phyloP scores from a whole-genome alignment of 23 tunicate genomes.

The Botrylloides violaceus region DNA sequence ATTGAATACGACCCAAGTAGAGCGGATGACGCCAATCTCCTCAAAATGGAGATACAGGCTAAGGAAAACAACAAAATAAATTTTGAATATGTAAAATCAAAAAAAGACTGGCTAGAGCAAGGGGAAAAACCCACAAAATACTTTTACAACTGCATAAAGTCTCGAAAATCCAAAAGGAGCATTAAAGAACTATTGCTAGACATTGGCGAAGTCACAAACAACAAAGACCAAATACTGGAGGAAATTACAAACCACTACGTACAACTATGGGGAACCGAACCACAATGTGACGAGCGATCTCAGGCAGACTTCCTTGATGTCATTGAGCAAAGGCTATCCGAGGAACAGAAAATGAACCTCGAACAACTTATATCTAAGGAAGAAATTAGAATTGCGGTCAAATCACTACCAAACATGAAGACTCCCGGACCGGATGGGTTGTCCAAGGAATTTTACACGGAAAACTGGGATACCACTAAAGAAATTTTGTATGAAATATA shows the following conservation, averaged over 20 bases:
- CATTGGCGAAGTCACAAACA: background rate
- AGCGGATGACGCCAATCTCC: too few species aligned
- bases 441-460: slow-evolving; percentile 6
- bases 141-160: too few species aligned
- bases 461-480: background rate
- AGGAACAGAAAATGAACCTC: background rate
- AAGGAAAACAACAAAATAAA: too few species aligned
- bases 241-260: background rate
- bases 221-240: background rate
- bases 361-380: background rate
- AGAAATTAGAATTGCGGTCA: slow-evolving; percentile 1
- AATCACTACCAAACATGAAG: background rate
- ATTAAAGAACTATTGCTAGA: too few species aligned
- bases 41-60: too few species aligned
- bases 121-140: too few species aligned
- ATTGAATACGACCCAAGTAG: too few species aligned
- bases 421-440: slow-evolving; percentile 31
- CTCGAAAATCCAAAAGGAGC: too few species aligned
- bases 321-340: too few species aligned
- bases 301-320: background rate
- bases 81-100: too few species aligned
- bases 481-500: background rate
- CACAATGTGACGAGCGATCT: background rate
- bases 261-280: slow-evolving; percentile 13
- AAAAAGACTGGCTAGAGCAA: too few species aligned